A percentile compares a stretch with the other conserved stretches of the same genome.
Conservation (phyloP, 2,888 invertebrate genomes). For the Monopis laevigella region DNA sequence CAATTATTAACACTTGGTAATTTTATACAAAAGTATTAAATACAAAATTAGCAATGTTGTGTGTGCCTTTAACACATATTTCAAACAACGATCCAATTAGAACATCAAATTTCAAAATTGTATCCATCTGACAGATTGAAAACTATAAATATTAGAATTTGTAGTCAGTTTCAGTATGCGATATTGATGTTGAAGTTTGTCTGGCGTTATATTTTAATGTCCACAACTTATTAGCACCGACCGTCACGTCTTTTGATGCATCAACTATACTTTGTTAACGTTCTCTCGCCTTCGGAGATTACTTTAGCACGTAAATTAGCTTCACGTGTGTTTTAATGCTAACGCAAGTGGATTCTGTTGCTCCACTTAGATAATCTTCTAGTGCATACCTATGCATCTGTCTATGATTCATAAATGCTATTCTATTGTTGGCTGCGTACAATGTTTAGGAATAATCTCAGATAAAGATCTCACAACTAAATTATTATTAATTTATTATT, state of each 20-base stretch:
- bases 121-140: no score
- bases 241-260: constrained; percentile 58
- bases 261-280: constrained; percentile 58
- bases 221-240: constrained; percentile 48
- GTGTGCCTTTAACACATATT: no score
- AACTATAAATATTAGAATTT: no score
- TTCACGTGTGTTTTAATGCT: constrained; percentile 65
- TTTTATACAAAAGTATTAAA: no score
- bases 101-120: no score
- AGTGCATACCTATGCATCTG: constrained; percentile 5
- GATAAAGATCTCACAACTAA: no score
- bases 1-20: no score
- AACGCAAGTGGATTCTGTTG: constrained; percentile 48
- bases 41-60: no score
- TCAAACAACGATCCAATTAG: no score
- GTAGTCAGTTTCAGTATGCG: constrained; percentile 36
- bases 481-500: no score
- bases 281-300: constrained; percentile 36
- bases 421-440: constrained; percentile 52
- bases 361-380: constrained; percentile 61
- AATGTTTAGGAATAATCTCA: no score
- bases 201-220: constrained; percentile 44
- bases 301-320: constrained; percentile 59
- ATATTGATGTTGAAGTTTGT: constrained; percentile 37
- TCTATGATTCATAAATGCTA: constrained; percentile 23